Conservation (phyloP, 2,888 invertebrate species). For the Caenorhabditis japonica region DNA sequence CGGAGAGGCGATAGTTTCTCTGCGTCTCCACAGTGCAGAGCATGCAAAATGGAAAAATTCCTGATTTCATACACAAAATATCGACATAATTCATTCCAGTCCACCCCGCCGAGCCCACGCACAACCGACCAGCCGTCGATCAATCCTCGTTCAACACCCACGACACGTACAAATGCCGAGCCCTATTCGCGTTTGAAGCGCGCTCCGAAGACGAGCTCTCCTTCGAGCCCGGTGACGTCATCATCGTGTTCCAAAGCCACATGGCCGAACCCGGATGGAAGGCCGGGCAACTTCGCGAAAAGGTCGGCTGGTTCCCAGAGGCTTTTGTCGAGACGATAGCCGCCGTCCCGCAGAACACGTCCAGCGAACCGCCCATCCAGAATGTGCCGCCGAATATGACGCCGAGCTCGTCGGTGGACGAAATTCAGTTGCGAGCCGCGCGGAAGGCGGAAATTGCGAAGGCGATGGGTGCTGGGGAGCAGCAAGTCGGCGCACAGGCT, state of each 20-base stretch:
- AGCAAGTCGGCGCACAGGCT: not conserved
- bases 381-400: conserved; percentile 66
- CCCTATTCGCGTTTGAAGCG: conserved; percentile 93
- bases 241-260: conserved; percentile 84
- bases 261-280: conserved; percentile 97
- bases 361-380: conserved; percentile 59
- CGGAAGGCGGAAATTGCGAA: conserved; percentile 45
- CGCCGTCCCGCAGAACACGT: conserved; percentile 39
- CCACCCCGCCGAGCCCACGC: not conserved
- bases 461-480: conserved; percentile 19
- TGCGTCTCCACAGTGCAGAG: no score
- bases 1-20: no score
- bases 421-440: conserved; percentile 53
- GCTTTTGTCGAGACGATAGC: conserved; percentile 78
- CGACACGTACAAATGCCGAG: conserved; percentile 84
- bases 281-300: conserved; percentile 90
- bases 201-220: conserved; percentile 83
- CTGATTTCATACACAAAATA: no score
- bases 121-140: conserved; percentile 17
- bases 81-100: no score
- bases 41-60: no score
- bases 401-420: conserved; percentile 62
- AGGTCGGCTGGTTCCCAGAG: conserved; percentile 79
- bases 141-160: conserved; percentile 37
- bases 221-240: conserved; percentile 85